These are phyloP conservation scores for Nycteola revayana DNA, from an alignment of 2,888 invertebrate species.

Conservation along the genomic window DNA sequence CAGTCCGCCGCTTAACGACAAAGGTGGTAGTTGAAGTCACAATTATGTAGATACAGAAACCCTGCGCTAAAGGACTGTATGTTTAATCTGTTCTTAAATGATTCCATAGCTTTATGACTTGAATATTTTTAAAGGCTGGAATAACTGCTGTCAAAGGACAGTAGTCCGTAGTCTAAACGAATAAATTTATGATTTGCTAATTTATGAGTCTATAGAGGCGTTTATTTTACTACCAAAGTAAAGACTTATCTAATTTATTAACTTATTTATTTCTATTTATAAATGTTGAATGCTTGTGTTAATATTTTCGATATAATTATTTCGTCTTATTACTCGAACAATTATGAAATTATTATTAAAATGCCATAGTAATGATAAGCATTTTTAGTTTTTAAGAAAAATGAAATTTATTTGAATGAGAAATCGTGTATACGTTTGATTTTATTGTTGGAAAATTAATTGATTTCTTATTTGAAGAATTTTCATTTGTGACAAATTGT, in stretches of 20 bases:
- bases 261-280: constrained; percentile 55
- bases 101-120: too few species aligned
- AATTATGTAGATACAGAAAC: too few species aligned
- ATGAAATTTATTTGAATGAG: constrained; percentile 76
- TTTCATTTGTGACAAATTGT: constrained; percentile 51
- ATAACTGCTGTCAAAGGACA: too few species aligned
- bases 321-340: constrained; percentile 15
- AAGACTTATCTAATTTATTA: constrained; percentile 51
- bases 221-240: constrained; percentile 62
- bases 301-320: constrained; percentile 19
- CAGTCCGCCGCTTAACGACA: too few species aligned
- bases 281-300: constrained; percentile 27
- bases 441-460: constrained; percentile 28
- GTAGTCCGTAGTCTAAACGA: too few species aligned
- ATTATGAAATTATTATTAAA: constrained; percentile 42
- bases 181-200: too few species aligned
- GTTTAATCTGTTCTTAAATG: too few species aligned
- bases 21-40: too few species aligned
- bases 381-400: constrained; percentile 53
- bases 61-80: too few species aligned
- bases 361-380: constrained; percentile 79
- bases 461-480: constrained; percentile 77
- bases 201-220: too few species aligned
- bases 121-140: too few species aligned
- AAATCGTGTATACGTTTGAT: constrained; percentile 55